Evolutionary conservation across 2,888 invertebrate species (phyloP).

Genomic region (Drosophila macrothrix): DNA sequence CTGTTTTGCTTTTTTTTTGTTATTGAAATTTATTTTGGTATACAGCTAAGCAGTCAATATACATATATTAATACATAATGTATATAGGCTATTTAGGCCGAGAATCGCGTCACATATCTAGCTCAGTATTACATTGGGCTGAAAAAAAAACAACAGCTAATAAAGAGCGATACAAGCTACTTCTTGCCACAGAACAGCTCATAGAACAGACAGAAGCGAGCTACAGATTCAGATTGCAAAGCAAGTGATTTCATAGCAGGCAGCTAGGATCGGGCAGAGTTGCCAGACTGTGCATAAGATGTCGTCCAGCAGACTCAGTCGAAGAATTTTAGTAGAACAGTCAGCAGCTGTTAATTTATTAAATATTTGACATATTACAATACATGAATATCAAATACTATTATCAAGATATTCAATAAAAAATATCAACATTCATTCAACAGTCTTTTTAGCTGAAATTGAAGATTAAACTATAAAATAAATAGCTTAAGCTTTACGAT

Average conservation of each 20-base stretch:
- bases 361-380: not conserved
- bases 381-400: not conserved
- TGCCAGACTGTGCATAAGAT: conserved; percentile 1
- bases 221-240: not conserved
- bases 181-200: not conserved
- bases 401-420: not conserved
- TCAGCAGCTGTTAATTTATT: not conserved
- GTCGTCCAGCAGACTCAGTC: not conserved
- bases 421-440: too few species aligned
- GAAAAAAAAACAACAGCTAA: too few species aligned
- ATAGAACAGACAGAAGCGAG: not conserved
- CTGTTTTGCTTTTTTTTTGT: not conserved
- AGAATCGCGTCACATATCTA: not conserved
- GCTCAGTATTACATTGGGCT: not conserved
- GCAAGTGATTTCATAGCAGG: not conserved
- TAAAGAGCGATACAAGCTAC: too few species aligned
- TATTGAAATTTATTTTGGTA: conserved; percentile 7
- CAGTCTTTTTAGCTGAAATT: not conserved
- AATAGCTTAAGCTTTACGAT: not conserved
- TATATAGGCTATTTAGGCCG: not conserved
- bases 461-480: not conserved
- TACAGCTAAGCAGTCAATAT: not conserved
- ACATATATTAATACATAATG: not conserved
- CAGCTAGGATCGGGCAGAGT: not conserved
- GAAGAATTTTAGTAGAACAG: not conserved